Evolutionary conservation across 2,888 invertebrate genomes (phyloP).

Genomic region (Trichacis sp.): DNA sequence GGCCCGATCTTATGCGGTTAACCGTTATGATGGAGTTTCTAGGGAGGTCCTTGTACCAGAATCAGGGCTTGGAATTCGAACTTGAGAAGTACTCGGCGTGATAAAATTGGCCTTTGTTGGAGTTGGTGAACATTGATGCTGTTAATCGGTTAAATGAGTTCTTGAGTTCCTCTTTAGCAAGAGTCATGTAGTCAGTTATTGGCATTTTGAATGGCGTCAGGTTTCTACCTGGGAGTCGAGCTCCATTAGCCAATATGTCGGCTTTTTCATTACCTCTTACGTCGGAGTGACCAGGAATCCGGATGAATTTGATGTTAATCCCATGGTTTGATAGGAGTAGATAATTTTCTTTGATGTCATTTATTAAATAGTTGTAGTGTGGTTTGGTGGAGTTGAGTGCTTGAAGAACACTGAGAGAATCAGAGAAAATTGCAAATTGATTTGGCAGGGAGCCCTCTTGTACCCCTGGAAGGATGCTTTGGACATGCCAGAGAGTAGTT

Average conservation of each 20-base stretch:
- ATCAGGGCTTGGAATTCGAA: background rate
- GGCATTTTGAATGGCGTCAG: background rate
- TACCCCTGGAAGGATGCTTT: background rate
- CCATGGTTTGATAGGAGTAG: background rate
- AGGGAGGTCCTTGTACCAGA: background rate
- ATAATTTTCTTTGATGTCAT: background rate
- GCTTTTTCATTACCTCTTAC: background rate
- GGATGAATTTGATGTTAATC: background rate
- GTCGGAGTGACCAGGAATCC: background rate
- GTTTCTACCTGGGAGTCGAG: background rate
- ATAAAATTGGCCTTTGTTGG: background rate
- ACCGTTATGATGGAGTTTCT: background rate
- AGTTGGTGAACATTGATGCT: background rate
- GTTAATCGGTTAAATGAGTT: background rate
- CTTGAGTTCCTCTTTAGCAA: too few relatives aligned
- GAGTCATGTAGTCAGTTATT: background rate
- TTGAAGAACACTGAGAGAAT: background rate
- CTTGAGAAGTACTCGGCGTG: background rate
- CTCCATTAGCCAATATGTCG: background rate
- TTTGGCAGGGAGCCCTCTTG: background rate
- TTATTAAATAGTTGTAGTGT: background rate
- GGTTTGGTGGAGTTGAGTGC: background rate
- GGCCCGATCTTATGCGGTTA: background rate
- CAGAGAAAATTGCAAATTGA: background rate
- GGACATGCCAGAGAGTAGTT: background rate